Percentiles rank a stretch among this genome's conserved stretches.
phyloP scores from a whole-genome alignment of 2,113 vertebrate species.

The Mesocricetus auratus region DNA sequence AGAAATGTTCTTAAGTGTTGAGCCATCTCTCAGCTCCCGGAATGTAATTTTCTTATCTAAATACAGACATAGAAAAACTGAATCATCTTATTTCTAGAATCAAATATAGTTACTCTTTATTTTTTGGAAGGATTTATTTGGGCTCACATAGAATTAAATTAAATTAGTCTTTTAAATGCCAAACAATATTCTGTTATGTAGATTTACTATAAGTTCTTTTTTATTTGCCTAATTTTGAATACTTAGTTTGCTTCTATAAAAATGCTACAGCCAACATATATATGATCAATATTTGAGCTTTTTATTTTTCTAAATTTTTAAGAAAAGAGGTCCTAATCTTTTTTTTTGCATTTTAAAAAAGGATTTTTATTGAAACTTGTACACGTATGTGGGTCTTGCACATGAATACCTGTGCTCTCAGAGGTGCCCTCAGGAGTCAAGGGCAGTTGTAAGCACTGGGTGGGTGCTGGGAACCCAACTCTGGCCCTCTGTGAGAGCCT shows the following conservation, averaged over 20 bases:
- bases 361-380: background rate
- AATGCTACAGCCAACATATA: background rate
- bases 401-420: background rate
- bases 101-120: background rate
- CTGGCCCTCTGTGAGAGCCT: background rate
- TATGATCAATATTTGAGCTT: conserved; percentile 18
- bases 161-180: background rate
- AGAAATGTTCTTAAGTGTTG: background rate
- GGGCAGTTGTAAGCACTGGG: background rate
- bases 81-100: background rate
- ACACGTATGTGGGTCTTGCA: background rate
- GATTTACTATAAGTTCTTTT: background rate
- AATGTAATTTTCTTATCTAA: background rate
- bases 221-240: background rate
- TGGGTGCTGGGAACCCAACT: background rate
- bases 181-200: conserved; percentile 25
- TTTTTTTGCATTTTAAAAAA: conserved; percentile 24
- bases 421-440: background rate
- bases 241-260: conserved; percentile 32
- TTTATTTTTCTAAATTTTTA: conserved; percentile 43
- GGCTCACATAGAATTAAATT: background rate
- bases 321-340: background rate
- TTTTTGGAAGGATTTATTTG: background rate
- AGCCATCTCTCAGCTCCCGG: background rate
- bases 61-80: background rate